Percentiles rank a stretch among this genome's conserved stretches.
Evolutionary conservation across 2,113 vertebrate genomes (phyloP).

Genomic region (Syrmaticus mikado): DNA sequence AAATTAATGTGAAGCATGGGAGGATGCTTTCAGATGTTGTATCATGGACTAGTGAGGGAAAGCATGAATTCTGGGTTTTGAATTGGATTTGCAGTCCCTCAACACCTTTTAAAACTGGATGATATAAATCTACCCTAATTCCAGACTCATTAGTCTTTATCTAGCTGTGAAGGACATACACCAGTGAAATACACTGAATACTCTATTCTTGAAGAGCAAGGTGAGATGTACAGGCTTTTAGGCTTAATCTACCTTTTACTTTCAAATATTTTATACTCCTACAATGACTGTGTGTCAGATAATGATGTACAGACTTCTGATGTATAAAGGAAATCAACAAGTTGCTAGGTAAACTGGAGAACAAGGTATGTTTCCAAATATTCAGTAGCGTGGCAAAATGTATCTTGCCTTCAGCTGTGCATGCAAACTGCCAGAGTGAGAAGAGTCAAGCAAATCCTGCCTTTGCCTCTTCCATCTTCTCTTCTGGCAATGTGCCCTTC

Average conservation of each 20-base stretch:
- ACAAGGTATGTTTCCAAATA: neutral
- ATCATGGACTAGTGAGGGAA: neutral
- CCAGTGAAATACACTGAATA: neutral
- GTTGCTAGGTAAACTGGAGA: neutral
- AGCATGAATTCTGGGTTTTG: neutral
- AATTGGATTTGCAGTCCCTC: conserved; percentile 1
- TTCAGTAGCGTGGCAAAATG: neutral
- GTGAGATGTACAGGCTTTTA: neutral
- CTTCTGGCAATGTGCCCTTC: neutral
- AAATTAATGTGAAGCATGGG: neutral
- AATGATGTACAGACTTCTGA: neutral
- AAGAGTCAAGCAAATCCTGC: neutral
- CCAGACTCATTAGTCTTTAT: conserved; percentile 29
- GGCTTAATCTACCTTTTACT: neutral
- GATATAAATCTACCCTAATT: conserved; percentile 48
- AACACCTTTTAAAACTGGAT: conserved; percentile 33
- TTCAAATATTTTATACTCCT: neutral
- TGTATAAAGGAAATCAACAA: neutral
- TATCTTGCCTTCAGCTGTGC: neutral
- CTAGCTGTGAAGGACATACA: conserved; percentile 40
- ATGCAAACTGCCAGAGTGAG: accelerated
- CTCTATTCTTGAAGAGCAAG: neutral
- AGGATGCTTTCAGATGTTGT: conserved; percentile 1
- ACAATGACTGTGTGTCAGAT: neutral
- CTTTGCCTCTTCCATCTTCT: neutral